Evolutionary conservation across 2,888 invertebrate genomes (phyloP).

Genomic region (Lymantria dispar): DNA sequence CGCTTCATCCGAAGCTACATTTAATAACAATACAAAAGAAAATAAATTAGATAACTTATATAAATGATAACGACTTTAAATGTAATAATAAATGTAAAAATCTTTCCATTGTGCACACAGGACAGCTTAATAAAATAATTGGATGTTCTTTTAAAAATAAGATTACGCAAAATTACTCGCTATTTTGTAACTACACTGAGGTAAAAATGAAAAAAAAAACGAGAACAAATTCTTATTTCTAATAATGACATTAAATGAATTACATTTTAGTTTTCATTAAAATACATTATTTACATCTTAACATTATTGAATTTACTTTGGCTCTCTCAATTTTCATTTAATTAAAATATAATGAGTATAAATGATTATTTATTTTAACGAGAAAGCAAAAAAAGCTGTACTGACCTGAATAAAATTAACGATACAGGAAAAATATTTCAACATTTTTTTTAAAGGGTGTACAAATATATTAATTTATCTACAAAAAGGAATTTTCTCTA

Average conservation of each 20-base stretch:
- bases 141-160: slow-evolving; percentile 34
- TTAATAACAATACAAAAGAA: slow-evolving; percentile 53
- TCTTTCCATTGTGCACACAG: slow-evolving; percentile 56
- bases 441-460: slow-evolving; percentile 42
- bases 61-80: slow-evolving; percentile 49
- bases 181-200: slow-evolving; percentile 58
- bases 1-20: slow-evolving; percentile 33
- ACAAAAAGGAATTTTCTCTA: slow-evolving; percentile 54
- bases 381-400: slow-evolving; percentile 53
- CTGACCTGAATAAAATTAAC: slow-evolving; percentile 52
- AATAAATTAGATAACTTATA: slow-evolving; percentile 59
- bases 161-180: slow-evolving; percentile 32
- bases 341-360: slow-evolving; percentile 68
- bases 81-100: slow-evolving; percentile 39
- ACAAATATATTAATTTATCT: slow-evolving; percentile 63
- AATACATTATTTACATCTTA: slow-evolving; percentile 71
- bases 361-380: slow-evolving; percentile 43
- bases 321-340: slow-evolving; percentile 62
- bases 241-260: slow-evolving; percentile 66
- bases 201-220: slow-evolving; percentile 68
- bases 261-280: slow-evolving; percentile 53
- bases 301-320: slow-evolving; percentile 65
- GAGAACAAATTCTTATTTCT: slow-evolving; percentile 53
- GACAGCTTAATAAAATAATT: slow-evolving; percentile 48
- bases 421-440: slow-evolving; percentile 23